A percentile compares a stretch with the other conserved stretches of the same genome.
phyloP scores from a whole-genome alignment of 2,888 invertebrate genomes.

The Xylocampa areola region DNA sequence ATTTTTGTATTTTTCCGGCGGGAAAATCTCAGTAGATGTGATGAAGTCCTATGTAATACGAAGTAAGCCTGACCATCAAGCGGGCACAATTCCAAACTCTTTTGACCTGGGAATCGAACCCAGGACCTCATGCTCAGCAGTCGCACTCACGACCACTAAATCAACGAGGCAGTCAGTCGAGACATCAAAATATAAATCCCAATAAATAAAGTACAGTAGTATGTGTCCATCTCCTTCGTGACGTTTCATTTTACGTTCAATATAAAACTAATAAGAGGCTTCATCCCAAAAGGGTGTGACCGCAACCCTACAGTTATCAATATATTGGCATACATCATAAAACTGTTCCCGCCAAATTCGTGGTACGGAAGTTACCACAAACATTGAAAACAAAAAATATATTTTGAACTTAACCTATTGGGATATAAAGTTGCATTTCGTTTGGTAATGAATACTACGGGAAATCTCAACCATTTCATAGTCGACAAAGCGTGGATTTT shows the following conservation, averaged over 20 bases:
- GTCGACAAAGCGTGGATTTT: slow-evolving; percentile 59
- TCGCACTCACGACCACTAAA: no score
- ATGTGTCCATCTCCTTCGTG: no score
- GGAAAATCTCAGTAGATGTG: no score
- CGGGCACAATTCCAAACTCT: no score
- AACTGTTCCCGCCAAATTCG: slow-evolving; percentile 27
- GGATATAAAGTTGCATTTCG: not conserved
- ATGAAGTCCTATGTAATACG: no score
- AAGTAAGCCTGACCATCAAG: no score
- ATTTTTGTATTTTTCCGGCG: no score
- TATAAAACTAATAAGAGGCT: not conserved
- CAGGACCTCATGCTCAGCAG: no score
- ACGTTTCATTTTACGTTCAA: not conserved
- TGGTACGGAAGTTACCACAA: slow-evolving; percentile 13
- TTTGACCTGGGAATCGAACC: no score
- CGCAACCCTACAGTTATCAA: slow-evolving; percentile 22
- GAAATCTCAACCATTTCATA: slow-evolving; percentile 53
- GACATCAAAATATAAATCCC: no score
- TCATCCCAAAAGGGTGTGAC: slow-evolving; percentile 2
- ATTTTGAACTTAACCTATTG: slow-evolving; percentile 2
- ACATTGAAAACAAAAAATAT: slow-evolving; percentile 4
- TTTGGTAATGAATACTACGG: slow-evolving; percentile 3
- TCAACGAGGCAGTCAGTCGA: no score
- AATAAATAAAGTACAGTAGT: no score
- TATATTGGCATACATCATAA: slow-evolving; percentile 41